Conservation (phyloP, 2,113 vertebrate species). For the Cavia aperea region DNA sequence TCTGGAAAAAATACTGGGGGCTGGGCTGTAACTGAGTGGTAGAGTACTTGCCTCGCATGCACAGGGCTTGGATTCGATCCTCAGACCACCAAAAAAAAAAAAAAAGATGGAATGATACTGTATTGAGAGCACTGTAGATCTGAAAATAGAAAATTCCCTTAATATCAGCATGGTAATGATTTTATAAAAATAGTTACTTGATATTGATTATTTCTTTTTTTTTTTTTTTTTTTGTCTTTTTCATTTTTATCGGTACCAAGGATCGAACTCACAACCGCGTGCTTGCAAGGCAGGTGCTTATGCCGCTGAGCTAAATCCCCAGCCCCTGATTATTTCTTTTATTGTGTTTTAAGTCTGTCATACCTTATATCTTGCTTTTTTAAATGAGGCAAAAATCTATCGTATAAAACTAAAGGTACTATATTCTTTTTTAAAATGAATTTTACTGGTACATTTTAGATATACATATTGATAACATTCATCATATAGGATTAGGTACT, state of each 20-base stretch:
- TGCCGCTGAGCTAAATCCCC: no score
- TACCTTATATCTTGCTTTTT: background rate
- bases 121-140: background rate
- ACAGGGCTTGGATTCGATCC: background rate
- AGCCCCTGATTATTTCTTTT: background rate
- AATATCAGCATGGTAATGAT: background rate
- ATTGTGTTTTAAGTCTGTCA: background rate
- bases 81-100: background rate
- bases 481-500: background rate
- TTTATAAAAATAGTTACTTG: background rate
- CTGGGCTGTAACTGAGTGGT: background rate
- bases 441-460: background rate
- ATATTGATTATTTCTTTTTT: background rate
- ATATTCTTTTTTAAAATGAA: background rate
- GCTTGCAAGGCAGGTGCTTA: no score
- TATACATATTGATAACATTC: background rate
- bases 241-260: no score
- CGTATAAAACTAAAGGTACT: background rate
- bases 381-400: background rate
- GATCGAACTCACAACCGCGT: no score
- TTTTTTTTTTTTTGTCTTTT: background rate
- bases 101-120: background rate
- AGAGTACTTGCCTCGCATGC: background rate
- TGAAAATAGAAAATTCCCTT: background rate
- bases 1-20: background rate